Evolutionary conservation across 1,140 invertebrate genomes (phyloP), one percentile per base, ranked within the genome.

Genomic region (Campoletis sonorensis): DNA sequence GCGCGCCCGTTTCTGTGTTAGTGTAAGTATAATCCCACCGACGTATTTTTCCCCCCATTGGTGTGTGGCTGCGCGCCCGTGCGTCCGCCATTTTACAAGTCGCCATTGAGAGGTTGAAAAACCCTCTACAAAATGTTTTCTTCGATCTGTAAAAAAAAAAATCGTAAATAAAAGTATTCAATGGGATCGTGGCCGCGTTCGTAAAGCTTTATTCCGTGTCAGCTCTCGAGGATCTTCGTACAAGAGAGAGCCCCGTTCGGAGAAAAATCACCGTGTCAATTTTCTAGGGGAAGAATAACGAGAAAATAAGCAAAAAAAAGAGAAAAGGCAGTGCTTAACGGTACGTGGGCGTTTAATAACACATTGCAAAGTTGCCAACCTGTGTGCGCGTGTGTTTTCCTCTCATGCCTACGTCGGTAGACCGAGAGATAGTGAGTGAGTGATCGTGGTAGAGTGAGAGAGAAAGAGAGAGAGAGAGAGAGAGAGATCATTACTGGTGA

Each of bases 61-160:
- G 18, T 58, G 54, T 23, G 18, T 18, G 54, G 91, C 93, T 89
- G 85, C 86, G 89, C 87, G 81, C 81, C 84, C 40, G 84, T 84
- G 86, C 85, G 84, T 86, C 87, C 96, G 96, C 96, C 96, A 97
- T 97, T 95, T 96, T 97, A 95, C 95, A 18, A 95, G 95, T 96
- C 96, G 95, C 95, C 95, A 96, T 96, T 96, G 96, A 96, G 95
- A 96, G 95, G 94, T 95, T 45, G 95, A 96, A 96, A 73, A 95
- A 96, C 94, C 94, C 94, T 93, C 93, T 93, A 94, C 40, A 45
- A 94, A 94, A 95, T 94, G 94, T 93, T 93, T 93, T 93, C 93
- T 67, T 23, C 58, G 93, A 93, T 93, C 54, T 58, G 40, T 45
- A 45, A 45, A 45, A 45, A 45, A 45, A 45, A 45, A 45, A 45